Evolutionary conservation across 2,113 vertebrate species (phyloP), one percentile per base, ranked within the genome.

Genomic region (Bubo scandiacus): DNA sequence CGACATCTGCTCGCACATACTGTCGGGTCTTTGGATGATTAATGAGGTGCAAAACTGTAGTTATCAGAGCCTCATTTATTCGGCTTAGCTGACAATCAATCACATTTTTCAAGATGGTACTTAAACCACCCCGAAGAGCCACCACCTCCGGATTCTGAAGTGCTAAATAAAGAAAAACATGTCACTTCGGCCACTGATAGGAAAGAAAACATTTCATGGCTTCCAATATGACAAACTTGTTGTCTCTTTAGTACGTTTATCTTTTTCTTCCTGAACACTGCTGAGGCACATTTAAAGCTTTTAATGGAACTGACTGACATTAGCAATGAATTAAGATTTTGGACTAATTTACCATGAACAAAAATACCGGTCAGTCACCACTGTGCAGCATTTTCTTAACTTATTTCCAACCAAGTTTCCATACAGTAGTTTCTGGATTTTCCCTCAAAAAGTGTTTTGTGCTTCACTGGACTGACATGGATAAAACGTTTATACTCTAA

Each of bases 11-110:
- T 88, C 99, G 98, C 85, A 99, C 99, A 82, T 99, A 99, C 72
- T 99, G 99, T 42, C 99, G 98, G 15, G 99, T 99, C 90, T 99
- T 99, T 86, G 99, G 99, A 98, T 99, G 99, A 98, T 99, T 99
- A 97, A 99, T 99, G 52, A 99, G 98, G 97, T 99, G 99, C 83
- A 99, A 98, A 97, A 99, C 98, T 93, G 99, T 99, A 96, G 99
- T 99, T 98, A 99, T 99, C 62, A 99, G 98, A 85, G 99, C 99
- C 97, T 99, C 99, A 57, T 99, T 99, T 98, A 99, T 99, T 96
- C 99, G 98, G 94, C 99, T 99, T 97, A 99, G 98, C 71, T 99
- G 99, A 97, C 99, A 99, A 97, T 99, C 99, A 36, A 99, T 99
- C 86, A 99, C 99, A 77, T 98, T 99, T 98, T 99, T 99, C 83